Evolutionary conservation across 2,888 invertebrate genomes (phyloP), one percentile per base, ranked within the genome.

Genomic region (Perizoma flavofasciatum): DNA sequence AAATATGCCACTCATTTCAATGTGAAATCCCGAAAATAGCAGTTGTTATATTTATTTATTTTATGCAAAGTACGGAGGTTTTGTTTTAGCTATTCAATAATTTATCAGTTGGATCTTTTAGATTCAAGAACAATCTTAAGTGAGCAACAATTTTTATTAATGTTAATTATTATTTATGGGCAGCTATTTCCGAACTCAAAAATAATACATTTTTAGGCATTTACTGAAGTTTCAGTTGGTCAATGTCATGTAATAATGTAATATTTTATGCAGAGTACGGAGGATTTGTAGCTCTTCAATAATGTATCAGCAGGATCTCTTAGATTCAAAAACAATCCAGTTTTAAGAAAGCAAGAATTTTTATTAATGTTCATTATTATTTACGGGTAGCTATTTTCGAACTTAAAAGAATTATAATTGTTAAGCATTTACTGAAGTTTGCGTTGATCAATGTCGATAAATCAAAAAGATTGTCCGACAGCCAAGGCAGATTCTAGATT

Each of bases 401-500:
- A 44, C 22, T 44, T n/a, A 8, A 44, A 58, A 48, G 11, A n/a
- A n/a, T n/a, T n/a, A n/a, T n/a, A n/a, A n/a, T n/a, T n/a, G n/a
- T n/a, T 22, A 22, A 22, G 22, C 22, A 22, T 22, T 22, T 51
- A 58, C 48, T 58, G 37, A 52, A 52, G 43, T 53, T 48, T 11
- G 44, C 44, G 49, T 43, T 39, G 53, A 69, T 64, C 51, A 50
- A 54, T 37, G 9, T 34, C 54, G 43, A 70, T 70, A 72, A 71
- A 75, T 71, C 67, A 58, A 33, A 59, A 67, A 44, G 59, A 71
- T 63, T 68, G 67, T 70, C 67, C 55, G 58, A 65, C 55, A 66
- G 53, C 63, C 67, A 72, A 71, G 70, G 45, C 37, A 70, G 66
- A 61, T 50, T 49, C 44, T 49, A 73, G 71, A 75, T 78, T 78